phyloP scores from a whole-genome alignment of 2,113 vertebrate species.

The Tetraodon nigroviridis region DNA sequence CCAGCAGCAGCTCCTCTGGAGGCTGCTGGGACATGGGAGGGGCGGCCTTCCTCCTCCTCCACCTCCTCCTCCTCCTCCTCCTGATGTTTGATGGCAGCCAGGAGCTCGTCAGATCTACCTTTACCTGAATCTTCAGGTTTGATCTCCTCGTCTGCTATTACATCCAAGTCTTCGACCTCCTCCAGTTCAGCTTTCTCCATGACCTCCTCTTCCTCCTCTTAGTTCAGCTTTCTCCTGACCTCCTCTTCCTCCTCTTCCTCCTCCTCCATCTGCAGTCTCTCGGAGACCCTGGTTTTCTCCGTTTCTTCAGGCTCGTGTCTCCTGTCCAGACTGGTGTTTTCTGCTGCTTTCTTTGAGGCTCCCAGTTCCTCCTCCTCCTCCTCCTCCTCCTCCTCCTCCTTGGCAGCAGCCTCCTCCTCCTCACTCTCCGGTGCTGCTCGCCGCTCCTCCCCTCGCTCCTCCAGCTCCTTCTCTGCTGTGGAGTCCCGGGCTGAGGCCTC shows the following conservation, averaged over 20 bases:
- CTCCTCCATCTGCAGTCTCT: conserved; percentile 36
- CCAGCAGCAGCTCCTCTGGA: conserved; percentile 72
- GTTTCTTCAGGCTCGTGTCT: conserved; percentile 79
- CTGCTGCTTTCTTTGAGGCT: conserved; percentile 61
- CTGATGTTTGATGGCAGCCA: conserved; percentile 55
- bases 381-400: conserved; percentile 53
- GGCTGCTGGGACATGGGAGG: conserved; percentile 72
- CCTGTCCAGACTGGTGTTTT: conserved; percentile 73
- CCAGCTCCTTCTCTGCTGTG: conserved; percentile 43
- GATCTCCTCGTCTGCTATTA: conserved; percentile 72
- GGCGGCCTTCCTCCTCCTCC: conserved; percentile 61
- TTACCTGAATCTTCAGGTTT: conserved; percentile 61
- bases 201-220: conserved; percentile 76
- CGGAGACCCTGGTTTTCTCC: conserved; percentile 33
- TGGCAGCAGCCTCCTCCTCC: conserved; percentile 59
- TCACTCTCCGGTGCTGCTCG: conserved; percentile 69
- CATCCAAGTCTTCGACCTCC: conserved; percentile 83
- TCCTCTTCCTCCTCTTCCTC: conserved; percentile 74
- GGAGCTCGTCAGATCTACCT: conserved; percentile 43
- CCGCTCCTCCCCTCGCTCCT: conserved; percentile 71
- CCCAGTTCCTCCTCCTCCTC: conserved; percentile 71
- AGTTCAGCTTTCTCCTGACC: conserved; percentile 85
- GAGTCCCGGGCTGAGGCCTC: conserved; percentile 37
- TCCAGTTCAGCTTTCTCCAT: conserved; percentile 89
- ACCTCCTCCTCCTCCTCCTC: conserved; percentile 34